Percentiles rank a stretch among this genome's conserved stretches.
phyloP scores from a whole-genome alignment of 2,888 invertebrate species.

The Agrenia bidenticulata region DNA sequence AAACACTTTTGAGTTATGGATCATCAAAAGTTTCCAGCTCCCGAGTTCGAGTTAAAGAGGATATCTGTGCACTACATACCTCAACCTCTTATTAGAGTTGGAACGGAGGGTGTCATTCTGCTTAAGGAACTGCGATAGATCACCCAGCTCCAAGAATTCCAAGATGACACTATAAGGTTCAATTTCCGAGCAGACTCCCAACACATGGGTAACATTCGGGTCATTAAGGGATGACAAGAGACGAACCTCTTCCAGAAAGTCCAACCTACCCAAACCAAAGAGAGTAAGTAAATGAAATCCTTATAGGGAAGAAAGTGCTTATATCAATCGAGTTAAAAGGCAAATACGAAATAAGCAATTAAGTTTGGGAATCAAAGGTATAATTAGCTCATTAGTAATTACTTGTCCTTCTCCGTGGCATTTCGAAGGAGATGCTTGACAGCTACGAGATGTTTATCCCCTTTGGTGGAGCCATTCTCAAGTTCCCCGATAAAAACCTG shows the following conservation, averaged over 20 bases:
- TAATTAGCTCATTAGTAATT: slow-evolving; percentile 54
- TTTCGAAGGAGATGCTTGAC: slow-evolving; percentile 81
- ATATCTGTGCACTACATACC: slow-evolving; percentile 32
- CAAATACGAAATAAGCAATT: neutral
- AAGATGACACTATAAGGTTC: slow-evolving; percentile 84
- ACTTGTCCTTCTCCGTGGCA: slow-evolving; percentile 78
- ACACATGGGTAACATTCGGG: slow-evolving; percentile 77
- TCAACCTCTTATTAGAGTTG: slow-evolving; percentile 51
- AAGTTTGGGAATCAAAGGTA: neutral
- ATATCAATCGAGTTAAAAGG: neutral
- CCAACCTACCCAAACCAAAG: slow-evolving; percentile 62
- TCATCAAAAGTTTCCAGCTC: too few relatives aligned
- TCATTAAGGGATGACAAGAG: slow-evolving; percentile 80
- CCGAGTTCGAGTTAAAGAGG: neutral
- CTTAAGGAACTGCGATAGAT: slow-evolving; percentile 70
- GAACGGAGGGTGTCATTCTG: slow-evolving; percentile 56
- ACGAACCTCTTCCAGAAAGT: slow-evolving; percentile 81
- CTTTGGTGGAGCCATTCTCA: slow-evolving; percentile 39
- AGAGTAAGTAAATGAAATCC: too few relatives aligned
- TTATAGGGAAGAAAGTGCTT: neutral
- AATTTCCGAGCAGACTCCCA: slow-evolving; percentile 75
- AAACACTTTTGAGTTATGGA: too few relatives aligned
- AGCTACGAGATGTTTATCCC: slow-evolving; percentile 71
- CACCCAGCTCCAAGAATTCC: slow-evolving; percentile 84
- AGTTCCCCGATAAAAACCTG: slow-evolving; percentile 53